Conservation (phyloP, 2,113 vertebrate species). For the Oostethus manadensis region DNA sequence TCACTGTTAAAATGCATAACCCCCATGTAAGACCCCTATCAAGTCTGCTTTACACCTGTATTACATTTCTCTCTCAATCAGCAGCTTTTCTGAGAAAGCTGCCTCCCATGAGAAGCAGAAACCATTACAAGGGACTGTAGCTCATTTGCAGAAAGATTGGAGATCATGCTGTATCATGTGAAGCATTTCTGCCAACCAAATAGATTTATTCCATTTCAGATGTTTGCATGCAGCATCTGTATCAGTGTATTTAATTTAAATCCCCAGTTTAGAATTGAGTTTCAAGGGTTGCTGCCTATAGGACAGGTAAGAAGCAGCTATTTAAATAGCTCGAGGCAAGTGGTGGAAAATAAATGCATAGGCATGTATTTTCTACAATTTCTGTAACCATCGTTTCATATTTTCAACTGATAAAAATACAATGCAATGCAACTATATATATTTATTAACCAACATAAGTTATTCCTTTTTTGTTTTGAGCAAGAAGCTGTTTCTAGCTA, state of each 20-base stretch:
- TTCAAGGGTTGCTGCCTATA: constrained; percentile 48
- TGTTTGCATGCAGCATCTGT: constrained; percentile 68
- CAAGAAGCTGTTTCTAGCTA: constrained; percentile 22
- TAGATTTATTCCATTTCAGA: constrained; percentile 72
- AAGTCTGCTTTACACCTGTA: constrained; percentile 78
- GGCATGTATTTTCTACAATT: constrained; percentile 21
- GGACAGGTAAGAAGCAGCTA: constrained; percentile 40
- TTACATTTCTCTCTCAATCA: constrained; percentile 79
- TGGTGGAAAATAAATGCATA: constrained; percentile 25
- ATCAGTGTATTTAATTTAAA: constrained; percentile 70
- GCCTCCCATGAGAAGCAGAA: constrained; percentile 74
- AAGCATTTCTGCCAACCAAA: constrained; percentile 64
- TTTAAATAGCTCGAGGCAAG: constrained; percentile 32
- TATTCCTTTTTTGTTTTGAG: constrained; percentile 8
- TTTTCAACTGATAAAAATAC: constrained; percentile 3
- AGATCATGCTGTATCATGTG: constrained; percentile 69
- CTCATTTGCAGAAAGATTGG: constrained; percentile 80
- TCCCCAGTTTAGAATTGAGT: constrained; percentile 52
- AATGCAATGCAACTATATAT: constrained; percentile 15
- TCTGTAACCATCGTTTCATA: not conserved
- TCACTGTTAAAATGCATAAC: constrained; percentile 79
- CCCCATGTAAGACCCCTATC: constrained; percentile 78
- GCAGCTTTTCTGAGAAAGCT: constrained; percentile 72
- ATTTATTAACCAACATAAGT: constrained; percentile 24
- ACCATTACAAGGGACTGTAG: constrained; percentile 72